phyloP scores from a whole-genome alignment of 2,797 vertebrate genomes.

The Danio tinwini region DNA sequence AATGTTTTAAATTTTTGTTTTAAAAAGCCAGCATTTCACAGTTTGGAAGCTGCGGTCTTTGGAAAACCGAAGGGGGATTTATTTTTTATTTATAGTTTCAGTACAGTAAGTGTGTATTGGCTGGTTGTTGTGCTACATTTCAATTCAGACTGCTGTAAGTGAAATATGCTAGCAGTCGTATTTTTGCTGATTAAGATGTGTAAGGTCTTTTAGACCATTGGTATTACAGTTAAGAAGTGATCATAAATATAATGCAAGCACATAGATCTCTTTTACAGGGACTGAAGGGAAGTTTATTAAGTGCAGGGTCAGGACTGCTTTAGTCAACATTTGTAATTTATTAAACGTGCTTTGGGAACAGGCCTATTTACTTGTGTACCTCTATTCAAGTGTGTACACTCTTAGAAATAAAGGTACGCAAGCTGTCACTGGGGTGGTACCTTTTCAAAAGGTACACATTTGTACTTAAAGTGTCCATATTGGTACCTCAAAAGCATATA shows the following conservation, averaged over 20 bases:
- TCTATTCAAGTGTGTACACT: background rate
- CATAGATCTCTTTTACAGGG: conserved; percentile 21
- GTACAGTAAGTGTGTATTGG: conserved; percentile 14
- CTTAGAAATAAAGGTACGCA: too few species aligned
- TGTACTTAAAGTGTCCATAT: too few species aligned
- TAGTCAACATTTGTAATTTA: conserved; percentile 54
- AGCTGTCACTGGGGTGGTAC: too few species aligned
- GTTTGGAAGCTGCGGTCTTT: background rate
- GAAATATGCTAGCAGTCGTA: background rate
- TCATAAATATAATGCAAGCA: conserved; percentile 35
- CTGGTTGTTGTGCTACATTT: conserved; percentile 6
- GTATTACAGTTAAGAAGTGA: conserved; percentile 39
- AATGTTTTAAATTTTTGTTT: too few species aligned
- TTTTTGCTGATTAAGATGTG: conserved; percentile 49
- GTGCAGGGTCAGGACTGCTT: conserved; percentile 43
- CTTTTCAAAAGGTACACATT: too few species aligned
- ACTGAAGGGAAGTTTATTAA: conserved; percentile 16
- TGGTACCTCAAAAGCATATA: too few species aligned
- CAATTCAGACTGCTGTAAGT: background rate
- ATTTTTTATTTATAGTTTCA: background rate
- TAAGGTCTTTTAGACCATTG: conserved; percentile 21
- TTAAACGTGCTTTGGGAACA: conserved; percentile 14
- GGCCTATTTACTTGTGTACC: background rate
- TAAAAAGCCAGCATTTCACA: background rate
- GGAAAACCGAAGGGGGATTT: conserved; percentile 33